Base-by-base conservation (phyloP, 1,140 invertebrate species). In the Semibalanus balanoides region DNA sequence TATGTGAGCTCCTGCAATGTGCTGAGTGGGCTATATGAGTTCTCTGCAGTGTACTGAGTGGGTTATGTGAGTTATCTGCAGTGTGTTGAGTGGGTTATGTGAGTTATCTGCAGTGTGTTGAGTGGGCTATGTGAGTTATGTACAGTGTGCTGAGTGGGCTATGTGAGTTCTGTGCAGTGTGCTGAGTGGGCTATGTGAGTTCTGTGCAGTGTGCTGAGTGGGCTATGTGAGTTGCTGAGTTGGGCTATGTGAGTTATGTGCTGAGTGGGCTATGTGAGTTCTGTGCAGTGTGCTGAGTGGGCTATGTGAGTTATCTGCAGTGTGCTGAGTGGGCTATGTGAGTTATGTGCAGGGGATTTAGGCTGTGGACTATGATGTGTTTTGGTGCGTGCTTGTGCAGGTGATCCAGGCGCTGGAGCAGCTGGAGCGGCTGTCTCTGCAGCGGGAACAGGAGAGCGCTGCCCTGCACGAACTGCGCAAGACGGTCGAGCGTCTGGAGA, bases 351-450 rank as follows among this genome's bases (percentile, higher is more conserved):
- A 70, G 69, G 70, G 22, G 29, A 72, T 72, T 19, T n/a, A 72
- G 28, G 70, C 70, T 1, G 19, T 72, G 70, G 70, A 72, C n/a
- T n/a, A n/a, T n/a, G n/a, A n/a, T n/a, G n/a, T n/a, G n/a, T n/a
- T n/a, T 70, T 25, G 5, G 69, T 70, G 7, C 25, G 69, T 22
- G 25, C 7, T 70, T 5, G 25, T 70, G 5, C 28, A 70, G 69
- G 70, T 72, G 29, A 72, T 72, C 29, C 70, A 72, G 28, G 70
- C 70, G n/a, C 70, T 72, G 70, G 70, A 72, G 29, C 70, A 72
- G 28, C 28, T 72, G 70, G 70, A 72, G 70, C 70, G 70, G 70
- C 29, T 72, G n/a, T 72, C 70, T 1, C 19, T 72, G 28, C 70
- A 30, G n/a, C 29, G 29, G 11, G 70, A 72, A 27, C 70, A 30